Conservation (phyloP, 2,113 vertebrate species). For the Laticauda laticaudata region DNA sequence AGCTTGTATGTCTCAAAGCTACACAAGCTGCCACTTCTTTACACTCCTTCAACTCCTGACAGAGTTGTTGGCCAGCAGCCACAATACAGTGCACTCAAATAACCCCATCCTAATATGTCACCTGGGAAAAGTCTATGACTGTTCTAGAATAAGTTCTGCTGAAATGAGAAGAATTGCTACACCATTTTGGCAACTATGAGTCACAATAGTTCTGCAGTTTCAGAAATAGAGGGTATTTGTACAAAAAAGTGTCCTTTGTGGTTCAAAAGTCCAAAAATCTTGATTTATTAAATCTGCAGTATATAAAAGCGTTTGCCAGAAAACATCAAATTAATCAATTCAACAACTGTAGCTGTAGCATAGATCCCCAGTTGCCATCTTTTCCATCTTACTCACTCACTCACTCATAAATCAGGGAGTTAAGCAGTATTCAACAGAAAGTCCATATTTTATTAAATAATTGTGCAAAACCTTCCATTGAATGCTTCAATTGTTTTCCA, state of each 20-base stretch:
- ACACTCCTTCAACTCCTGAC: not conserved
- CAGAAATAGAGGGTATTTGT: not conserved
- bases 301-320: conserved; percentile 44
- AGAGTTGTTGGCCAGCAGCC: not conserved
- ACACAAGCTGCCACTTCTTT: not conserved
- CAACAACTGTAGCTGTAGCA: not conserved
- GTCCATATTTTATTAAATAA: not conserved
- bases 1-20: not conserved
- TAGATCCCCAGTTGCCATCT: not conserved
- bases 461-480: not conserved
- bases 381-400: not conserved
- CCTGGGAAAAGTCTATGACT: not conserved
- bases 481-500: not conserved
- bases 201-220: not conserved
- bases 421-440: not conserved
- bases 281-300: not conserved
- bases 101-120: not conserved
- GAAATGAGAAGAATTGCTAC: not conserved
- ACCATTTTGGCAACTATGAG: not conserved
- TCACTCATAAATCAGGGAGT: not conserved
- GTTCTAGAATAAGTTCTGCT: not conserved
- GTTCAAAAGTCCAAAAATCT: conserved; percentile 15
- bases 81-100: conserved; percentile 5
- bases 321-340: conserved; percentile 16
- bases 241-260: not conserved